phyloP scores from a whole-genome alignment of 2,797 vertebrate species.

The Poecilia picta region DNA sequence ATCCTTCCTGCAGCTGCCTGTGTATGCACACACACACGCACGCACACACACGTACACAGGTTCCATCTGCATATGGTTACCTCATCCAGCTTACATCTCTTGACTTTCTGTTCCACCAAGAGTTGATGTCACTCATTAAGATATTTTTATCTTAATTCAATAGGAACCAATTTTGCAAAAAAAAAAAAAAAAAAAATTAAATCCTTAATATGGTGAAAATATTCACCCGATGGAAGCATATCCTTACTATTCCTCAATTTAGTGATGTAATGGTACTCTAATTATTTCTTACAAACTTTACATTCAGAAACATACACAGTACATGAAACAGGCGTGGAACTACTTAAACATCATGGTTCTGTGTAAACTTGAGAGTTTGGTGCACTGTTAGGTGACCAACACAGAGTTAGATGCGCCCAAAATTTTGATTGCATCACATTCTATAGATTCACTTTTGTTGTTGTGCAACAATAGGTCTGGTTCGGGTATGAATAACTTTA shows the following conservation, averaged over 20 bases:
- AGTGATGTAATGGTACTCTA: conserved; percentile 21
- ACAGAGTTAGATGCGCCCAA: not conserved
- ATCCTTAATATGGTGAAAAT: not conserved
- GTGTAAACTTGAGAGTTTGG: not conserved
- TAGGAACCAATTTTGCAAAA: conserved; percentile 14
- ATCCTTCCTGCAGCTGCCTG: conserved; percentile 73
- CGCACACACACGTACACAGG: conserved; percentile 41
- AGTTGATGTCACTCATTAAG: conserved; percentile 51
- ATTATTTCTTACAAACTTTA: conserved; percentile 16
- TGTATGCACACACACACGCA: conserved; percentile 47
- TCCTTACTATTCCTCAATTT: conserved; percentile 26
- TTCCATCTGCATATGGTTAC: conserved; percentile 77
- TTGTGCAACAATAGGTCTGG: not conserved
- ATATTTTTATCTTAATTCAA: conserved; percentile 23
- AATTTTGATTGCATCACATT: not conserved
- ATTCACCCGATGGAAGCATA: conserved; percentile 5
- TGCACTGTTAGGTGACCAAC: not conserved
- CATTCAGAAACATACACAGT: conserved; percentile 4
- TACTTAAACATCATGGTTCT: not conserved
- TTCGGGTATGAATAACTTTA: not conserved
- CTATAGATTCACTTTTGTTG: not conserved
- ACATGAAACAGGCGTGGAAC: not conserved
- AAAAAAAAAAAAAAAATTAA: not conserved
- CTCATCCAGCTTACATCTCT: conserved; percentile 62
- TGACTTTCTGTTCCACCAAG: conserved; percentile 52